Evolutionary conservation across 2,888 invertebrate species (phyloP).

Genomic region (Tetragnatha montana): DNA sequence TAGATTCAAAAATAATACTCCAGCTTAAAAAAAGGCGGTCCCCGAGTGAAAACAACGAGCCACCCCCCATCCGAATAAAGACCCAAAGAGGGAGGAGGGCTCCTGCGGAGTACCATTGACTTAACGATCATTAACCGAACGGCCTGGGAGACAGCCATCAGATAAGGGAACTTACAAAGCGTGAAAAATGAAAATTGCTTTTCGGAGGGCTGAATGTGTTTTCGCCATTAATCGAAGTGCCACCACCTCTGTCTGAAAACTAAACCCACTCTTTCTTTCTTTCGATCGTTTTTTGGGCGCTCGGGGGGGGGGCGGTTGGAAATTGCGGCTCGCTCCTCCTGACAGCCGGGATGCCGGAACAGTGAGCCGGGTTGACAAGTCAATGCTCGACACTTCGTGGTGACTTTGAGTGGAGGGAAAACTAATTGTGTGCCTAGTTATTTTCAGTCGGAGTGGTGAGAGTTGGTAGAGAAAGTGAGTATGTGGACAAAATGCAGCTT

Average conservation of each 20-base stretch:
- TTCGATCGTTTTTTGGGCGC: slow-evolving; percentile 36
- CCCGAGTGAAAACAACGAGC: no score
- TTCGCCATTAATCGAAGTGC: slow-evolving; percentile 61
- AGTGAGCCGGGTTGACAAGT: background rate
- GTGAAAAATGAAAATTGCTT: slow-evolving; percentile 67
- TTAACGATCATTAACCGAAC: slow-evolving; percentile 62
- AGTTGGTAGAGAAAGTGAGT: no score
- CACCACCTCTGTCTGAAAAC: slow-evolving; percentile 61
- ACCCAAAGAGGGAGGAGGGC: slow-evolving; percentile 32
- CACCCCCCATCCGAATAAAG: background rate
- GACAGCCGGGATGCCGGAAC: background rate
- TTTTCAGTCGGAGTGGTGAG: no score
- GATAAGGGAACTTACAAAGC: slow-evolving; percentile 62
- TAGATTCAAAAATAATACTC: no score
- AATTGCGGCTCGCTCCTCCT: slow-evolving; percentile 6
- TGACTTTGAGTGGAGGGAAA: no score
- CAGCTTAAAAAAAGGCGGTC: no score
- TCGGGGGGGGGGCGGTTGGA: slow-evolving; percentile 16
- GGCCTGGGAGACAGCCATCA: slow-evolving; percentile 56
- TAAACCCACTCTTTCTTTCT: slow-evolving; percentile 53
- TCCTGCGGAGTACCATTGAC: slow-evolving; percentile 41
- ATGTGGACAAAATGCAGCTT: no score
- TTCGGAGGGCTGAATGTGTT: slow-evolving; percentile 57
- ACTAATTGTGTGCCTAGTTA: no score
- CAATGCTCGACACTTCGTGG: no score